These are phyloP conservation scores for Metalampra italica DNA, from an alignment of 2,888 invertebrate genomes.

Conservation along the genomic window DNA sequence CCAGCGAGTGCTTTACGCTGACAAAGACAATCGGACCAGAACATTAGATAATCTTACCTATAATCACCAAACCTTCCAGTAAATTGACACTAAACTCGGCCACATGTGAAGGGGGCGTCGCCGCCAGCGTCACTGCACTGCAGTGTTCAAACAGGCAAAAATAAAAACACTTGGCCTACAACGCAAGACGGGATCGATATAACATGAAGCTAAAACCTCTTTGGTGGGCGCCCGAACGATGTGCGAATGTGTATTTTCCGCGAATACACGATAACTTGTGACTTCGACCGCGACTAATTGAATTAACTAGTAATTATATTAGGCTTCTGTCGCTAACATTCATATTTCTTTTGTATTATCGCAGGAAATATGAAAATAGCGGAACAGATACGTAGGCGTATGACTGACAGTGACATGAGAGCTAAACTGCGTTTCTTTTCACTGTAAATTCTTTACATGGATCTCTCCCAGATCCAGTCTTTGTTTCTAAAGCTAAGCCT, in stretches of 20 bases:
- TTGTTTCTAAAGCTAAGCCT: too few relatives aligned
- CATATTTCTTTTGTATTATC: neutral
- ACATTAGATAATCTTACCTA: too few relatives aligned
- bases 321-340: neutral
- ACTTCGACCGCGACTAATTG: neutral
- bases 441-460: neutral
- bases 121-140: too few relatives aligned
- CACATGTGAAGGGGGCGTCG: constrained; percentile 4
- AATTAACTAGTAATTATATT: constrained; percentile 7
- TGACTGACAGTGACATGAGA: constrained; percentile 1
- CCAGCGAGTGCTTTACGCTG: too few relatives aligned
- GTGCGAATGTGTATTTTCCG: neutral
- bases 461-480: too few relatives aligned
- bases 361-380: neutral
- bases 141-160: too few relatives aligned
- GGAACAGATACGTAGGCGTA: constrained; percentile 3
- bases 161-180: constrained; percentile 15
- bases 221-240: too few relatives aligned
- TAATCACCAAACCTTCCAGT: neutral
- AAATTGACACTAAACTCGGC: neutral
- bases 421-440: neutral
- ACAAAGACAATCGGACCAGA: too few relatives aligned
- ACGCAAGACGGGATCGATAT: constrained; percentile 25
- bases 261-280: neutral
- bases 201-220: too few relatives aligned